Percentiles rank a stretch among this genome's conserved stretches.
Conservation (phyloP, 2,113 vertebrate species). For the Pseudorectes ferrugineus region DNA sequence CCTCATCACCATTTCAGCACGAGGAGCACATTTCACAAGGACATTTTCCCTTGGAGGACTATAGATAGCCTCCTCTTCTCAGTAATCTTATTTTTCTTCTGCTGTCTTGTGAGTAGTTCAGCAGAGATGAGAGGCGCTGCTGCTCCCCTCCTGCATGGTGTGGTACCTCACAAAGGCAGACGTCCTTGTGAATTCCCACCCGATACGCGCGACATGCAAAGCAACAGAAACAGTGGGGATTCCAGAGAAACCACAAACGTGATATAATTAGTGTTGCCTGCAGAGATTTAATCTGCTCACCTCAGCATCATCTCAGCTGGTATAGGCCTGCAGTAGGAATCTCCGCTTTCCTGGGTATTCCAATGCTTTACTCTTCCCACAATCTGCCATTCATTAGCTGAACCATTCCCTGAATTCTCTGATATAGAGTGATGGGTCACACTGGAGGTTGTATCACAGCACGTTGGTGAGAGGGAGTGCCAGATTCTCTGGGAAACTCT, state of each 20-base stretch:
- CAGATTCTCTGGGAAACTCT: not conserved
- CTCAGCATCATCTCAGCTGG: not conserved
- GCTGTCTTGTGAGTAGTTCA: accelerated
- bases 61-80: not conserved
- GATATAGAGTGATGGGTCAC: not conserved
- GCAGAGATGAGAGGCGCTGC: not conserved
- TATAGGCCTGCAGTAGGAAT: not conserved
- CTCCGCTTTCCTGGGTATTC: not conserved
- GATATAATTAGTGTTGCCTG: not conserved
- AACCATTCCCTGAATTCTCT: not conserved
- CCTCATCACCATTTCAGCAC: not conserved
- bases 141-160: not conserved
- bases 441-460: not conserved
- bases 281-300: not conserved
- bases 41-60: not conserved
- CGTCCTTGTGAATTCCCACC: not conserved
- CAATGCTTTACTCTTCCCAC: accelerated
- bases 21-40: not conserved
- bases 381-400: not conserved
- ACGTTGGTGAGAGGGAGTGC: not conserved
- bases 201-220: accelerated
- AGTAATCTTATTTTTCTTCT: not conserved
- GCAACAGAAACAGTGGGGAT: not conserved
- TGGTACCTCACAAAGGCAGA: not conserved
- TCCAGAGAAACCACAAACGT: not conserved